Base-by-base conservation (phyloP, 2,797 vertebrate species). In the Adrianichthys oophorus region DNA sequence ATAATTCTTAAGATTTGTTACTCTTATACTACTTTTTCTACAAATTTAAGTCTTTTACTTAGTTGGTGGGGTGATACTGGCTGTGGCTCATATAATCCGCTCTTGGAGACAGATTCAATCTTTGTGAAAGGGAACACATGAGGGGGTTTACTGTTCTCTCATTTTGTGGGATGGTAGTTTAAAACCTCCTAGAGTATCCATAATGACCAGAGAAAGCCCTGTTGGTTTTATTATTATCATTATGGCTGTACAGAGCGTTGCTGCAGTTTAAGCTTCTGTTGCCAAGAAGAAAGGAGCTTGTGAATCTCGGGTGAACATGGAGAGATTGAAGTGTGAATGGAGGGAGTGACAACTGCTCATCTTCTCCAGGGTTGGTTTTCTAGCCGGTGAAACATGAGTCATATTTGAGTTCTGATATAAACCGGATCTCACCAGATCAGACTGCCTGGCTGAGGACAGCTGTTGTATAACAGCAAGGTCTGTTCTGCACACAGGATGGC, bases 401-500 rank as follows among this genome's bases (percentile, higher is more conserved):
- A 68, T 52, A 37, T 29, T 46, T 15, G 55, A 29, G 24, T 62
- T 51, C 51, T 54, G 48, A 61, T 23, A 62, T 15, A 41, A 73
- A 72, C 68, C 65, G 67, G 62, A 72, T 68, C 57, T 15, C 60
- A 65, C 59, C 67, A 60, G 70, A 74, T 74, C 56, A 40, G 24
- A 13, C 69, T 62, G 69, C 69, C 48, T 12, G 45, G 57, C 63
- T 64, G 52, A 43, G 37, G 44, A 50, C 58, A 59, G 59, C 56
- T 54, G 59, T 47, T 75, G 59, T 70, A 5, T 67, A 78, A 74
- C 74, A 70, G 32, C 37, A 24, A 43, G 1, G 48, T 40, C 32
- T 26, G 48, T 43, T 17, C 19, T 18, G 41, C 19, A 15, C 48
- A 21, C 17, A 29, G 42, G 48, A 48, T 52, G 19, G 42, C 64